Base-by-base conservation (phyloP, 2,113 vertebrate genomes). In the Callithrix jacchus region DNA sequence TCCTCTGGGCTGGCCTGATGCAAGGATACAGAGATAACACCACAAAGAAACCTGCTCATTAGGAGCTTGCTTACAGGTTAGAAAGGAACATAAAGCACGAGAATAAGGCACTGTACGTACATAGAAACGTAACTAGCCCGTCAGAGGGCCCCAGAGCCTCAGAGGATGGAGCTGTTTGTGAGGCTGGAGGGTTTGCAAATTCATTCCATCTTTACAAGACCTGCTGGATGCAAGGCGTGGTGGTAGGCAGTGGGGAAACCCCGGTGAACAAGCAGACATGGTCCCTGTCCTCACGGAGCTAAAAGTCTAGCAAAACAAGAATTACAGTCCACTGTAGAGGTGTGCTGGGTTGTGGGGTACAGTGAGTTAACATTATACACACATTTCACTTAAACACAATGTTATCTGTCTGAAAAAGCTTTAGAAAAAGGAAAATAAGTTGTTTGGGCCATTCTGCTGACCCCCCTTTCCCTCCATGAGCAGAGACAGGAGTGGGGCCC, bases 51-150 rank as follows among this genome's bases (percentile, higher is more conserved):
- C 47, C 61, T 93, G 86, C 95, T 97, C 92, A 9, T 42, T 30
- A 89, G 61, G 93, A 91, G 80, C 96, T 89, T 87, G 83, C 96
- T 89, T 83, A 94, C 89, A 94, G 66, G 84, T 92, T 85, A 52
- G 76, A 89, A 58, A 86, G 58, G 84, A 74, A 94, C 96, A 85
- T 4, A n/a, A 76, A 71, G 70, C n/a, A 79, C 2, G 32, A 97
- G 94, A 86, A 91, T 23, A 30, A 86, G 40, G n/a, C 27, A 58
- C 18, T 76, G 32, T n/a, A 42, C 9, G n/a, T 40, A 71, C 37
- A 91, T 45, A 83, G 94, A 73, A 88, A 86, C 77, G 61, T 6
- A 6, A 23, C 23, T 37, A 52, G 42, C 82, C 74, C 49, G 11
- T 7, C 52, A 37, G 17, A 81, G 27, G 32, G 18, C 21, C 12